Evolutionary conservation across 2,113 vertebrate genomes (phyloP), one percentile per base, ranked within the genome.

Genomic region (Neogobius melanostomus): DNA sequence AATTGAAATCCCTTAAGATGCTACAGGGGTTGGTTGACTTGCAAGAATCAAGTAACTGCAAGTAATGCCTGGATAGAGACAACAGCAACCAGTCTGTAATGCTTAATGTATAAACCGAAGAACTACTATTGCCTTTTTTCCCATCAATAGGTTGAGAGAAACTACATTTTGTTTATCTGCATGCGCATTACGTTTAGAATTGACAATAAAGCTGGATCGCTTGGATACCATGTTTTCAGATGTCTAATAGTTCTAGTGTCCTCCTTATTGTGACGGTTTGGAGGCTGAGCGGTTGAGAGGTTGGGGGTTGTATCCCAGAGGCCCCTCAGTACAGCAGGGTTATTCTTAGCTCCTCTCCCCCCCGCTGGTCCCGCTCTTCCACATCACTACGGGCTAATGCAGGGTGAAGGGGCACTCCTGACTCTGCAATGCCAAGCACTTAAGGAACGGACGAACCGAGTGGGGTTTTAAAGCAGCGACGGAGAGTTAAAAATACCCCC

Each of bases 311-410:
- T 65, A 64, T 8, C 60, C 66, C 59, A 7, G n/a, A 51, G 74
- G 61, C 12, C 76, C 75, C 73, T 69, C 12, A 72, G 70, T 62
- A 48, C 66, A 69, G 57, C 48, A 68, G 65, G 69, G 69, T 82
- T 89, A 84, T 89, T 89, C 83, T 87, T 80, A 82, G 79, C 51
- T 66, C 42, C 9, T 44, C 15, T 71, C 69, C 69, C 69, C 69
- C 4, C 47, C 6, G 36, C 10, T n/a, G 10, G 14, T 21, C 50
- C 9, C 46, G 1, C 16, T 49, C 46, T n/a, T 69, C n/a, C 45
- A 79, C 28, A 66, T 47, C 57, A 69, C 28, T 16, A 44, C 42
- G 51, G 52, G 10, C 43, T 69, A 59, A 77, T 60, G 47, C 57
- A 69, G 70, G 71, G 68, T 82, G 69, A 75, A 60, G 15, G 47